Evolutionary conservation across 2,888 invertebrate species (phyloP).

Genomic region (Clitarchus hookeri): DNA sequence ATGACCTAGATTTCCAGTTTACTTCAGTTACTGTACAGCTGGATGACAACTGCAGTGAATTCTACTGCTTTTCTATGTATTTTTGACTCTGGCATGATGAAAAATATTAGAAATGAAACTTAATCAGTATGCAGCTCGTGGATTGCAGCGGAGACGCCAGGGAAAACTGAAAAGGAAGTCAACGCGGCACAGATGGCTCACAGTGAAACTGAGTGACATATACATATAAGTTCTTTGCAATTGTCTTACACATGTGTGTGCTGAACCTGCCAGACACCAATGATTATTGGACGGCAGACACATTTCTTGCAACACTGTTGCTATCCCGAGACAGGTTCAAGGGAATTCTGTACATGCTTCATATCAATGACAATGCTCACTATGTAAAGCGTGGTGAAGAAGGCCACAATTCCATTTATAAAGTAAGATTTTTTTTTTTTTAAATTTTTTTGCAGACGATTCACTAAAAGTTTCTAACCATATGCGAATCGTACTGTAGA

Average conservation of each 20-base stretch:
- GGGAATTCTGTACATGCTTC: background rate
- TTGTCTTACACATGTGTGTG: conserved; percentile 15
- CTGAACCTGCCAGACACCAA: background rate
- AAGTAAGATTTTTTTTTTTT: background rate
- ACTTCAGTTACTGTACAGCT: background rate
- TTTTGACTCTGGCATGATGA: conserved; percentile 6
- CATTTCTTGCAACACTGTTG: conserved; percentile 12
- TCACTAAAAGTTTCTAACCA: background rate
- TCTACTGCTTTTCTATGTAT: background rate
- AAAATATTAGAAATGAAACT: conserved; percentile 10
- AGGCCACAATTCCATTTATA: background rate
- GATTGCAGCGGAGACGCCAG: background rate
- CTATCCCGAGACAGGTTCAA: background rate
- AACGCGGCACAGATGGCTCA: conserved; percentile 11
- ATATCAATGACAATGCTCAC: background rate
- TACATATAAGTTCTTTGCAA: conserved; percentile 18
- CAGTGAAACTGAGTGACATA: background rate
- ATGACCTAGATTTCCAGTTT: background rate
- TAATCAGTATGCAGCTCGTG: conserved; percentile 6
- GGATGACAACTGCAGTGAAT: conserved; percentile 15
- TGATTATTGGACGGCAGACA: conserved; percentile 3
- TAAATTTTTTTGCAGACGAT: background rate
- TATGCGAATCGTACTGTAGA: background rate
- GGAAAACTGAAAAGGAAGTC: background rate
- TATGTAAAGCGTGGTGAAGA: conserved; percentile 10